Evolutionary conservation across 1,140 invertebrate genomes (phyloP).

Genomic region (Cydia strobilella): DNA sequence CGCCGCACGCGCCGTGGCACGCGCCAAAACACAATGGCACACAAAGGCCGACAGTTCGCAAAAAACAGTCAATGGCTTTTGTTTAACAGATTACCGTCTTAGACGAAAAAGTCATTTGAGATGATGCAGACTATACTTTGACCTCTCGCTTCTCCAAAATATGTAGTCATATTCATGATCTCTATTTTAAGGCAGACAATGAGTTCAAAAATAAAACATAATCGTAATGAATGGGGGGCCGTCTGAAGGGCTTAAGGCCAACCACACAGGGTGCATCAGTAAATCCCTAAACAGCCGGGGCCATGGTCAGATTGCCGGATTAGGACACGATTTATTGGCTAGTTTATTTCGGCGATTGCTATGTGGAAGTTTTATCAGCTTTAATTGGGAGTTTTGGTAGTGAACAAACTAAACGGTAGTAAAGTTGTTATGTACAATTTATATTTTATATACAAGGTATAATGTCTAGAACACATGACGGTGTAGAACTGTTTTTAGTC

Average conservation of each 20-base stretch:
- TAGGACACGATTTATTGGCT: slow-evolving; percentile 25
- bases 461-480: background rate
- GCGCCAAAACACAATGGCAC: too few species aligned
- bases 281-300: slow-evolving; percentile 29
- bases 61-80: too few species aligned
- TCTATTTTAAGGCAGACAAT: background rate
- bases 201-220: slow-evolving; percentile 24
- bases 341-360: slow-evolving; percentile 23
- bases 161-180: background rate
- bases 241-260: slow-evolving; percentile 22
- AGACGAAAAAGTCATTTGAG: too few species aligned
- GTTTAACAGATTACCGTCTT: too few species aligned
- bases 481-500: background rate
- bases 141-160: too few species aligned
- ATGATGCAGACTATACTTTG: too few species aligned
- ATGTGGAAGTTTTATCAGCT: background rate
- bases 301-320: slow-evolving; percentile 27
- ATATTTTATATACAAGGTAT: background rate
- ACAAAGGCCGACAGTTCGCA: too few species aligned
- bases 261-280: slow-evolving; percentile 30
- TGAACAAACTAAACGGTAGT: background rate
- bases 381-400: background rate
- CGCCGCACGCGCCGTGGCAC: too few species aligned
- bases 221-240: slow-evolving; percentile 7
- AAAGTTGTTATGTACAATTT: background rate